Evolutionary conservation across 2,888 invertebrate species (phyloP).

Genomic region (Onthophagus sagittarius): DNA sequence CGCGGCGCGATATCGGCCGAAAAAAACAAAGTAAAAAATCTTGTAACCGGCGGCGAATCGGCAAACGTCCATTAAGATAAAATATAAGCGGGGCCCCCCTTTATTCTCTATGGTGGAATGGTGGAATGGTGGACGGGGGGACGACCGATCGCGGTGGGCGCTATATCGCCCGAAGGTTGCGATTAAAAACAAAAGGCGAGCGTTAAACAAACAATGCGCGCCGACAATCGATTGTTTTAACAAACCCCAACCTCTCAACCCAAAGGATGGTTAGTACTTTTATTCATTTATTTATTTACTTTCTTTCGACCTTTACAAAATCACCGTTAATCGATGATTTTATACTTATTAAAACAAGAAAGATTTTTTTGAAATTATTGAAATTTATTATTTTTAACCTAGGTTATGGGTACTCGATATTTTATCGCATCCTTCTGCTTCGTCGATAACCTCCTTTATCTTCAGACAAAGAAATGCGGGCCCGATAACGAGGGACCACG

Average conservation of each 20-base stretch:
- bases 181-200: not conserved
- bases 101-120: not conserved
- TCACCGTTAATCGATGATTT: too few relatives aligned
- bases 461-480: constrained; percentile 6
- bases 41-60: not conserved
- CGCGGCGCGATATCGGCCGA: not conserved
- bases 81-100: not conserved
- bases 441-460: constrained; percentile 6
- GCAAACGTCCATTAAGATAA: not conserved
- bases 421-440: constrained; percentile 2
- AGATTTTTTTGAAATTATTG: not conserved
- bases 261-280: too few relatives aligned
- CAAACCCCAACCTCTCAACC: not conserved
- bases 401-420: constrained; percentile 5
- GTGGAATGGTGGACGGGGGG: not conserved
- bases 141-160: not conserved
- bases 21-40: not conserved
- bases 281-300: too few relatives aligned
- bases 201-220: not conserved
- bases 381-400: constrained; percentile 2
- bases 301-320: too few relatives aligned
- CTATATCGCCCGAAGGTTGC: not conserved
- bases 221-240: not conserved
- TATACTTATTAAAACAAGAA: too few relatives aligned
- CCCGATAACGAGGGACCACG: not conserved